phyloP scores from a whole-genome alignment of 2,113 vertebrate genomes.

The Cebus imitator region DNA sequence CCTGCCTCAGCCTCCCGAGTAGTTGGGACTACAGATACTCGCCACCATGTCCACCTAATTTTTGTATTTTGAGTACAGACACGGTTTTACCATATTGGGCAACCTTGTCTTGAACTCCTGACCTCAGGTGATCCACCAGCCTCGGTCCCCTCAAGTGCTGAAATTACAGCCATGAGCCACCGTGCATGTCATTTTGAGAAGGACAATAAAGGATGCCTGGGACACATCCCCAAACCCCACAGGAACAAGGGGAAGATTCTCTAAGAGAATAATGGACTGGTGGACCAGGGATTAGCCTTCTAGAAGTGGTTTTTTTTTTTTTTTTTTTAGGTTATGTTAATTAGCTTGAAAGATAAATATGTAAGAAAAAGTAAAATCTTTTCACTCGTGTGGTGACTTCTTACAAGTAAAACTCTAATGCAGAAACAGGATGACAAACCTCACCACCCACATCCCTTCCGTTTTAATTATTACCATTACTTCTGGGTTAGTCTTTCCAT shows the following conservation, averaged over 20 bases:
- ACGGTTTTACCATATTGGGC: no score
- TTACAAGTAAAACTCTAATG: background rate
- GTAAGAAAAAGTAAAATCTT: background rate
- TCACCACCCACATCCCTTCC: background rate
- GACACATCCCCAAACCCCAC: background rate
- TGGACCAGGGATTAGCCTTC: background rate
- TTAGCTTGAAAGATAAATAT: background rate
- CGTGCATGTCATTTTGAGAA: background rate
- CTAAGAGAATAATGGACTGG: background rate
- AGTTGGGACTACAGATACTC: no score
- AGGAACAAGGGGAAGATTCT: background rate
- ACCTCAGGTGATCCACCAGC: no score
- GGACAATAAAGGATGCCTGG: background rate
- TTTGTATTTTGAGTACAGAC: no score
- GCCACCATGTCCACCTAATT: no score
- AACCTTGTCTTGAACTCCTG: no score
- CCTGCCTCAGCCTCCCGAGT: no score
- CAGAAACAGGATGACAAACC: background rate
- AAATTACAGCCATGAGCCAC: no score
- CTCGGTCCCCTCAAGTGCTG: no score
- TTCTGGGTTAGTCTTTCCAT: constrained; percentile 67
- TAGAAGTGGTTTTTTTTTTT: background rate
- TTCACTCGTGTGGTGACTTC: background rate
- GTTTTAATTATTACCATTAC: constrained; percentile 70
- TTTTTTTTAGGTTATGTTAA: background rate